A percentile compares a stretch with the other conserved stretches of the same genome.
These are phyloP conservation scores for Bimastos eiseni DNA, from an alignment of 2,888 invertebrate species.

Conservation along the genomic window DNA sequence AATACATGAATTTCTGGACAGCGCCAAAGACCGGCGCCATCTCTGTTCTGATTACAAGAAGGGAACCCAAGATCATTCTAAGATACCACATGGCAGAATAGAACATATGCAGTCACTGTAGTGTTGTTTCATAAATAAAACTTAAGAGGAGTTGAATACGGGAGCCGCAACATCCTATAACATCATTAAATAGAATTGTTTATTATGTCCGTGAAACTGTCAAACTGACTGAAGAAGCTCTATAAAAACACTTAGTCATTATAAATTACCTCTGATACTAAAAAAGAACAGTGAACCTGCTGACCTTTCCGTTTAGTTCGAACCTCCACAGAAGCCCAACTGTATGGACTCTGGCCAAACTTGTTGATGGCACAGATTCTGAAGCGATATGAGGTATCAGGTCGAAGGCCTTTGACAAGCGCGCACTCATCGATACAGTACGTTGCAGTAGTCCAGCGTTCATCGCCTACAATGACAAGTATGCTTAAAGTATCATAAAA, in stretches of 20 bases:
- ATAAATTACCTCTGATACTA: neutral
- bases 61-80: too few relatives aligned
- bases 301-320: conserved; percentile 67
- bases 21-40: too few relatives aligned
- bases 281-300: neutral
- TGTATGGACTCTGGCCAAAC: conserved; percentile 90
- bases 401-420: conserved; percentile 76
- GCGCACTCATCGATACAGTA: conserved; percentile 91
- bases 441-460: conserved; percentile 83
- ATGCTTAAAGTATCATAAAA: neutral
- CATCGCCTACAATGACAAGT: conserved; percentile 65
- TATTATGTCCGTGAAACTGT: neutral
- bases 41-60: too few relatives aligned
- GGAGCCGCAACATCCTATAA: neutral
- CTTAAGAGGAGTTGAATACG: neutral
- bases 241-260: neutral
- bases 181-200: neutral
- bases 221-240: neutral
- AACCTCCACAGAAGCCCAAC: conserved; percentile 77
- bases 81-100: neutral
- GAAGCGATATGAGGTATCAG: conserved; percentile 83
- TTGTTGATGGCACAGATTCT: conserved; percentile 84
- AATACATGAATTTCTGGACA: too few relatives aligned
- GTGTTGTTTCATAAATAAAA: neutral
- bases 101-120: neutral